Conservation (phyloP, 2,113 vertebrate species). For the Tyto alba region DNA sequence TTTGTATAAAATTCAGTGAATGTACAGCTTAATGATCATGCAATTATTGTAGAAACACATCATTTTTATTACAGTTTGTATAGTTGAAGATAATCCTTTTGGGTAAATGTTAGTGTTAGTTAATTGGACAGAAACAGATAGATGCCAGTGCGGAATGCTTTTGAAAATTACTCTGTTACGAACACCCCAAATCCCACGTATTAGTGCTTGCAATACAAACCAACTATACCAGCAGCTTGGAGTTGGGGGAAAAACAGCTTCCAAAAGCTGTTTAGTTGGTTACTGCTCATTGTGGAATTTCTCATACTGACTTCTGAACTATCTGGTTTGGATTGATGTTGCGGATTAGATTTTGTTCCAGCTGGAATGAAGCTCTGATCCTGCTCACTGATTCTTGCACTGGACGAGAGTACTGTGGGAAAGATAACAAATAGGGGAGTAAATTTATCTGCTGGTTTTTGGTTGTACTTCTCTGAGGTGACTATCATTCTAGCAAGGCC, state of each 20-base stretch:
- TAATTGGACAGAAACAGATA: background rate
- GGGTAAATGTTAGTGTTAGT: background rate
- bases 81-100: background rate
- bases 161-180: background rate
- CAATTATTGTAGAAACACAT: background rate
- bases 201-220: background rate
- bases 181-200: background rate
- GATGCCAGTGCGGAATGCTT: background rate
- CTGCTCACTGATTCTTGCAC: background rate
- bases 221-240: background rate
- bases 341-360: background rate
- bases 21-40: background rate
- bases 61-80: background rate
- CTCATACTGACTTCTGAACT: background rate
- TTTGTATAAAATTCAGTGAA: background rate
- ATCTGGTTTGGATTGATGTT: background rate
- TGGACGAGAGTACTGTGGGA: background rate
- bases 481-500: background rate
- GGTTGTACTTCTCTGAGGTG: background rate
- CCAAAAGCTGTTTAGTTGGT: background rate
- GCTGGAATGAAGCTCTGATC: background rate
- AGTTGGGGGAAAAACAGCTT: background rate
- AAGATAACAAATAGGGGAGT: background rate
- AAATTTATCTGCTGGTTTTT: background rate
- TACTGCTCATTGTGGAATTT: background rate